phyloP scores from a whole-genome alignment of 2,113 vertebrate species.

The Daphoenositta chrysoptera region DNA sequence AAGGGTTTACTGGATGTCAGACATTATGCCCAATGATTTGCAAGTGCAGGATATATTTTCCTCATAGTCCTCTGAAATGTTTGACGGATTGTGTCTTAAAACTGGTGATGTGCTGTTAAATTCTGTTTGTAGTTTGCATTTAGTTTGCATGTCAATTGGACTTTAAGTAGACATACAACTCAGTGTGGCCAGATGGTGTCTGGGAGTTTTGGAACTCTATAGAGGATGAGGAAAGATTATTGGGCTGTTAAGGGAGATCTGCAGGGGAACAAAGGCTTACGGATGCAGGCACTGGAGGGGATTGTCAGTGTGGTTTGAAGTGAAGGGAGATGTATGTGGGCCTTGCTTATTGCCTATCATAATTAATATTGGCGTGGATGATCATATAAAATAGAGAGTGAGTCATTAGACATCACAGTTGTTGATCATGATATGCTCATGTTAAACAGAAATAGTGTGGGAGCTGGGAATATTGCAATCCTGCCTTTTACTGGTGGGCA shows the following conservation, averaged over 20 bases:
- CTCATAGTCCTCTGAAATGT: constrained; percentile 45
- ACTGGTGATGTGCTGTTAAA: constrained; percentile 62
- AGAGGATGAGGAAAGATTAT: constrained; percentile 56
- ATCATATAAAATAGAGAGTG: not conserved
- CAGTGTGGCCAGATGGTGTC: constrained; percentile 68
- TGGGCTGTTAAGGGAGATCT: constrained; percentile 43
- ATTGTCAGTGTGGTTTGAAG: not conserved
- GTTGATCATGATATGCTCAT: not conserved
- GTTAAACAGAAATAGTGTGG: not conserved
- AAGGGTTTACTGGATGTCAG: constrained; percentile 4
- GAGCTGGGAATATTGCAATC: not conserved
- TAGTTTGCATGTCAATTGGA: constrained; percentile 71
- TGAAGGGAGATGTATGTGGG: not conserved
- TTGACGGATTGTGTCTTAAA: constrained; percentile 69
- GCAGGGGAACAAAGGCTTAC: constrained; percentile 47
- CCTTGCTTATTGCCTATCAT: constrained; percentile 12
- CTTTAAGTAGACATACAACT: constrained; percentile 64
- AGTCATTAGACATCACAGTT: not conserved
- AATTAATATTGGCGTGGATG: not conserved
- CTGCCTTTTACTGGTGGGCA: not conserved
- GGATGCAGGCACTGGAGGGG: not conserved
- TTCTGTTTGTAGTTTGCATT: constrained; percentile 68
- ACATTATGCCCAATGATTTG: constrained; percentile 33
- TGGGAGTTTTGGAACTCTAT: constrained; percentile 63
- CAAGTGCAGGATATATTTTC: constrained; percentile 35